Percentiles rank a stretch among this genome's conserved stretches.
These are phyloP conservation scores for Papilio xuthus DNA, from an alignment of 1,140 invertebrate species.

Conservation along the genomic window DNA sequence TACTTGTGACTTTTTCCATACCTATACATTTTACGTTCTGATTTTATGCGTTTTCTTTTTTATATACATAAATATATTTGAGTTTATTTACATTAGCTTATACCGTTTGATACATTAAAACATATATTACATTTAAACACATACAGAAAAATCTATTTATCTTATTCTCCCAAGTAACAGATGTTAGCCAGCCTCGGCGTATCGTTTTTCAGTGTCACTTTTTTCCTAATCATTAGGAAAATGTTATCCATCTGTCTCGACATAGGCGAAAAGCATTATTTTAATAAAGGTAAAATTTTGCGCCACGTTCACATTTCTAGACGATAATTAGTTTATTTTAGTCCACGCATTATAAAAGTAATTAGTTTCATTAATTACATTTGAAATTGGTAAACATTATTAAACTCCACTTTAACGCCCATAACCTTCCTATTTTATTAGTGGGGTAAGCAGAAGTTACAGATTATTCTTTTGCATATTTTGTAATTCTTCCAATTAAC, in stretches of 20 bases:
- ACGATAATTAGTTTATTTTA: not conserved
- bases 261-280: not conserved
- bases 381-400: not conserved
- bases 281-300: not conserved
- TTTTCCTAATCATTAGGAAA: conserved; percentile 55
- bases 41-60: not conserved
- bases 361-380: not conserved
- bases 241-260: not conserved
- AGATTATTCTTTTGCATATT: not conserved
- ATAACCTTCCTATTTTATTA: not conserved
- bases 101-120: not conserved
- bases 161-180: conserved; percentile 64
- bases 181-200: conserved; percentile 54
- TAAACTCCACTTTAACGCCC: not conserved
- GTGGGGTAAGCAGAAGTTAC: not conserved
- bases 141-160: conserved; percentile 49
- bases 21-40: too few species aligned
- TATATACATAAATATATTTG: not conserved
- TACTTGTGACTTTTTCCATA: too few species aligned
- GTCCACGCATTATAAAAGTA: not conserved
- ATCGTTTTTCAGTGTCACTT: conserved; percentile 62
- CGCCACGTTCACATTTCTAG: not conserved
- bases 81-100: not conserved
- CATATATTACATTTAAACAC: conserved; percentile 13
- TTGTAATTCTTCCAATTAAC: too few species aligned